Evolutionary conservation across 2,797 vertebrate genomes (phyloP), one percentile per base, ranked within the genome.

Genomic region (Xenopus petersii): DNA sequence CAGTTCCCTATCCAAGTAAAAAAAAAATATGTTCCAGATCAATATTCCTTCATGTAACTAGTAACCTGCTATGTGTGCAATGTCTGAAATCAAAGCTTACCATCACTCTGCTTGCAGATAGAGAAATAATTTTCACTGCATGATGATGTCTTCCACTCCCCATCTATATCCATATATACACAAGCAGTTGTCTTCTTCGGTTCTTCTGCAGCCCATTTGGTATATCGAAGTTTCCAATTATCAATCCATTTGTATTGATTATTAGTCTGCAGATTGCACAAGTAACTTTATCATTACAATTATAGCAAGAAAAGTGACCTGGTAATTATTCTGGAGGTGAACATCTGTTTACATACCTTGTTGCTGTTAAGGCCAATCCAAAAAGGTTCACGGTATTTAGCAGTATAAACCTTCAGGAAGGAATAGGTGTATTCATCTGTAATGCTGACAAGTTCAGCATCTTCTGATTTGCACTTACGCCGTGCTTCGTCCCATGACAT

Each of bases 361-460:
- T 98, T 97, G 83, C 88, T 97, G 85, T 98, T 98, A 71, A 99
- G 92, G 51, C 95, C 97, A 4, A 99, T 94, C 97, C 97, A 99
- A 21, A 93, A 2, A 1, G 93, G 92, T 48, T 91, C 88, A 1
- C 89, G 90, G 80, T 89, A 54, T n/a, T 88, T 93, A 59, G 85
- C 61, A 24, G 91, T 82, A 48, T 84, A 88, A 62, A 98, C 83
- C 75, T 82, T 88, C 10, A 92, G 70, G 74, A 89, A 94, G 0
- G 95, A 91, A 9, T 95, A 89, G 42, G 67, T 84, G 1, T 95
- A 84, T 0, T 94, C 88, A 67, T 94, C 87, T 71, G 94, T 85
- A 80, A 99, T 84, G 76, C 96, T 98, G 81, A 91, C 92, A 55
- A 99, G 86, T 0, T 92, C 89, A 4, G 94, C 93, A 0, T 89